phyloP scores from a whole-genome alignment of 2,888 invertebrate species.

The Thecophora atra region DNA sequence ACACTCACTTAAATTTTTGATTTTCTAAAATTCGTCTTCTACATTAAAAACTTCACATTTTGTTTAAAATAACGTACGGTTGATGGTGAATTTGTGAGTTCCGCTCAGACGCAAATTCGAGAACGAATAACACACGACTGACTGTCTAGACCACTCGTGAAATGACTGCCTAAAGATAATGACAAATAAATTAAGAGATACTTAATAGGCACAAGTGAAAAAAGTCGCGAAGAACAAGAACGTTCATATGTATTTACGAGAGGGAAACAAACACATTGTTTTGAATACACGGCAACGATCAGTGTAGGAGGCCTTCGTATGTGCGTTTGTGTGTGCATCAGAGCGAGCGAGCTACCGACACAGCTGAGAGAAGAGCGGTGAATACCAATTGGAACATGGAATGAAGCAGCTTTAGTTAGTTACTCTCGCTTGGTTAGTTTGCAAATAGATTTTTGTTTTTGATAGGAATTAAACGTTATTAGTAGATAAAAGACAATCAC shows the following conservation, averaged over 20 bases:
- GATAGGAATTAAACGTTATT: background rate
- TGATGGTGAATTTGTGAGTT: background rate
- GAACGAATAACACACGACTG: conserved; percentile 53
- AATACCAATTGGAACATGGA: no score
- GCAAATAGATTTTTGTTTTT: background rate
- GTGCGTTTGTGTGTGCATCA: no score
- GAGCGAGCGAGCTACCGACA: background rate
- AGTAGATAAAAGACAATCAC: background rate
- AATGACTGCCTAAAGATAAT: conserved; percentile 52
- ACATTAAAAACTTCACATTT: no score
- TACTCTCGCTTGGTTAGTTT: background rate
- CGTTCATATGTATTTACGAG: no score
- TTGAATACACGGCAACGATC: conserved; percentile 21
- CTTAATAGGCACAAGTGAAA: conserved; percentile 46
- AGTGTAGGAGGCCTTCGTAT: conserved; percentile 29
- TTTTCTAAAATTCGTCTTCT: no score
- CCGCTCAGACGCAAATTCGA: background rate
- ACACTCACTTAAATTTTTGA: no score
- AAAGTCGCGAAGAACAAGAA: conserved; percentile 43
- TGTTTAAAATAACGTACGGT: no score
- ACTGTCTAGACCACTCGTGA: conserved; percentile 60
- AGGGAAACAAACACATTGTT: conserved; percentile 18
- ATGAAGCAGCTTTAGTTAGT: background rate
- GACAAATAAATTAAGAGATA: conserved; percentile 49
- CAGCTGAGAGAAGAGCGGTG: background rate